phyloP scores from a whole-genome alignment of 2,888 invertebrate species.

The Thymelicus sylvestris region DNA sequence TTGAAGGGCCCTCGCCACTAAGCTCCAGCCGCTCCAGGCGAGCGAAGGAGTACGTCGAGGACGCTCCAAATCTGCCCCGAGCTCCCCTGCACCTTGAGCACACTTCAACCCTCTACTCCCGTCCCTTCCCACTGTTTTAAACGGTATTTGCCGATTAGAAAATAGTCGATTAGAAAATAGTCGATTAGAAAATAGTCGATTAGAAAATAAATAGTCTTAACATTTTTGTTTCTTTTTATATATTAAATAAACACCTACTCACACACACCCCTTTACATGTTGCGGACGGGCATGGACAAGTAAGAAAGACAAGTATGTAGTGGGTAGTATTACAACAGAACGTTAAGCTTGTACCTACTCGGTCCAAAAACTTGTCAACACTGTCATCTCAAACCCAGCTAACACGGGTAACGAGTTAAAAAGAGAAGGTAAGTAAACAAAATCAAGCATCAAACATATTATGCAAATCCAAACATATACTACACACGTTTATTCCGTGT shows the following conservation, averaged over 20 bases:
- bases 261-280: too few relatives aligned
- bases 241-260: too few relatives aligned
- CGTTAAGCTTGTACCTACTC: too few relatives aligned
- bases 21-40: conserved; percentile 21
- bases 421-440: not conserved
- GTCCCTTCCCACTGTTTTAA: conserved; percentile 7
- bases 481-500: not conserved
- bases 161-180: too few relatives aligned
- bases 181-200: too few relatives aligned
- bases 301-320: too few relatives aligned
- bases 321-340: too few relatives aligned
- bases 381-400: not conserved
- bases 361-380: too few relatives aligned
- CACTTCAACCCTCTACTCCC: conserved; percentile 6
- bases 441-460: not conserved
- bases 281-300: too few relatives aligned
- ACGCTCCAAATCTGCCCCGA: conserved; percentile 26
- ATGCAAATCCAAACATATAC: not conserved
- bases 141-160: not conserved
- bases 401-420: not conserved
- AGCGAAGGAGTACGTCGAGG: conserved; percentile 26
- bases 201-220: too few relatives aligned
- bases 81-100: conserved; percentile 10
- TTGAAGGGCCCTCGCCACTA: conserved; percentile 23
- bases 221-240: too few relatives aligned